These are phyloP conservation scores for Ahaetulla prasina DNA, from an alignment of 2,113 vertebrate species.

Conservation along the genomic window DNA sequence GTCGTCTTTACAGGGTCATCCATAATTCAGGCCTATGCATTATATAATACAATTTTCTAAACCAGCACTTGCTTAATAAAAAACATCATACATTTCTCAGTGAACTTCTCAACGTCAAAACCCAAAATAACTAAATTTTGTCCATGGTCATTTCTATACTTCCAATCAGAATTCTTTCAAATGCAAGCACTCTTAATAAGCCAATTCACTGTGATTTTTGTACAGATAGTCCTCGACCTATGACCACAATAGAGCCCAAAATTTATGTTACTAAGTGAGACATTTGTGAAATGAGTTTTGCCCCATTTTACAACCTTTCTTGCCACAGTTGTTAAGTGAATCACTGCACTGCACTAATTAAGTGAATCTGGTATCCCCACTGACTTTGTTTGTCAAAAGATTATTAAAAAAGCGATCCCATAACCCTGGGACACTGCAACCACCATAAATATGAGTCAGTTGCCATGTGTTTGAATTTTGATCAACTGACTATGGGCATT, in stretches of 20 bases:
- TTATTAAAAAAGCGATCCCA: not conserved
- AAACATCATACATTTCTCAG: not conserved
- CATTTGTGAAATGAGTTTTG: not conserved
- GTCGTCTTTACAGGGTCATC: not conserved
- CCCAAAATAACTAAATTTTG: not conserved
- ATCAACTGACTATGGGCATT: not conserved
- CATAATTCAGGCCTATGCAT: not conserved
- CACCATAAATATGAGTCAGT: not conserved
- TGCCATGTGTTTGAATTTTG: not conserved
- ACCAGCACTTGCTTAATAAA: not conserved
- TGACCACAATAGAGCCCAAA: not conserved
- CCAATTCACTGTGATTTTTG: not conserved
- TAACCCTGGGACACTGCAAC: not conserved
- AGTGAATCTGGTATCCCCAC: not conserved
- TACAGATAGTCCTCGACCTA: not conserved
- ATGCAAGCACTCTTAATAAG: not conserved
- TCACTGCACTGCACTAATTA: too few species aligned
- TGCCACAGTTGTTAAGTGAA: not conserved
- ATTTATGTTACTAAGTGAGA: not conserved
- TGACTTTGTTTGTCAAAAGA: not conserved
- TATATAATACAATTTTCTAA: not conserved
- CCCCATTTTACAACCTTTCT: not conserved
- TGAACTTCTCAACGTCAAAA: not conserved
- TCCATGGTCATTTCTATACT: not conserved
- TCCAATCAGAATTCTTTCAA: not conserved